phyloP scores from a whole-genome alignment of 2,797 vertebrate species.

The Diceros bicornis region DNA sequence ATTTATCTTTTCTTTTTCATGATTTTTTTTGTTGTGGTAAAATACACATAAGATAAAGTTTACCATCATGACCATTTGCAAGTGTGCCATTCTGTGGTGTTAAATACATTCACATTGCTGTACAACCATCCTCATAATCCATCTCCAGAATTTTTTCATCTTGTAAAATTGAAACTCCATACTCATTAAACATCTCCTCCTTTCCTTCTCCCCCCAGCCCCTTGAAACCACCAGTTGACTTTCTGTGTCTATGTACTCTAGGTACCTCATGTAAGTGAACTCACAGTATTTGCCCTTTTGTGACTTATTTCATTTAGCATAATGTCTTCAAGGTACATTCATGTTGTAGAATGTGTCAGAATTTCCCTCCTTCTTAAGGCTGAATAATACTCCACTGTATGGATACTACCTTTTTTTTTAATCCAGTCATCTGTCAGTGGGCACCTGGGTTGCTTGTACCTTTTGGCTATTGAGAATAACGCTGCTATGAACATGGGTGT shows the following conservation, averaged over 20 bases:
- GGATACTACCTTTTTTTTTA: neutral
- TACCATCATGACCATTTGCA: neutral
- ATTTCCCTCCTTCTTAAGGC: neutral
- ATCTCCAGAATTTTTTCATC: neutral
- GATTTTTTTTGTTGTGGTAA: neutral
- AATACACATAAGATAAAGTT: neutral
- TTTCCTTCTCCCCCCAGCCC: no score
- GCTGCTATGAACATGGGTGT: accelerated
- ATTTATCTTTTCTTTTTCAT: neutral
- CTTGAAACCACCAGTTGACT: no score
- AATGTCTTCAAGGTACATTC: neutral
- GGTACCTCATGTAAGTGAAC: accelerated
- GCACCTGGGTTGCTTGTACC: no score
- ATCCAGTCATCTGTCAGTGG: neutral
- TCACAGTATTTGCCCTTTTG: neutral
- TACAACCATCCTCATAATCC: no score
- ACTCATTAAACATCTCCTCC: no score
- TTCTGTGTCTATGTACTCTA: neutral
- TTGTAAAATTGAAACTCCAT: neutral
- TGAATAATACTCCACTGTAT: accelerated
- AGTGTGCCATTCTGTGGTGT: neutral
- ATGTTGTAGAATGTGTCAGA: neutral
- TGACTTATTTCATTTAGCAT: neutral
- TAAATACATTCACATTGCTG: neutral
- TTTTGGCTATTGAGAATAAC: no score